Evolutionary conservation across 2,888 invertebrate genomes (phyloP).

Genomic region (Xestia c-nigrum): DNA sequence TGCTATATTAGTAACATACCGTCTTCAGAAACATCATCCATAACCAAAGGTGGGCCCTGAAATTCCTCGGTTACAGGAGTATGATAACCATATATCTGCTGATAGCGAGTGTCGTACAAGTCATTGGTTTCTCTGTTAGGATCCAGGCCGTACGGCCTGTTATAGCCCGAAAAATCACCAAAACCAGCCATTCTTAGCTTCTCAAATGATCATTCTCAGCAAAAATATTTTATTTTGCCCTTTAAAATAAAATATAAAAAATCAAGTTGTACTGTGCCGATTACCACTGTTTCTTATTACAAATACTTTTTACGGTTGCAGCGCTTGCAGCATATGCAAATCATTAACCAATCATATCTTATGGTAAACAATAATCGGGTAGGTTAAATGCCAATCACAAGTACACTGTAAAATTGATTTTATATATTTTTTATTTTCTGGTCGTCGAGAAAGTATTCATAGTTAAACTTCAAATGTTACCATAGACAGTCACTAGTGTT

Average conservation of each 20-base stretch:
- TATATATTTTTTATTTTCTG: rapidly evolving
- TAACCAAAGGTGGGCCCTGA: constrained; percentile 87
- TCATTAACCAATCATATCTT: not conserved
- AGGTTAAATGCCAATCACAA: not conserved
- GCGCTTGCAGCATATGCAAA: rapidly evolving
- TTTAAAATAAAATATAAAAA: constrained; percentile 60
- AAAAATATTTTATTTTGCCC: constrained; percentile 20
- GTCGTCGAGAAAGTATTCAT: constrained; percentile 22
- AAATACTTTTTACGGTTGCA: not conserved
- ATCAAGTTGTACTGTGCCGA: constrained; percentile 29
- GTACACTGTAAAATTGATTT: rapidly evolving
- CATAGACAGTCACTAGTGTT: constrained; percentile 26
- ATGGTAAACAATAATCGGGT: rapidly evolving
- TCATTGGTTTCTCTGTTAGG: constrained; percentile 86
- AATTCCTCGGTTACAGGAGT: constrained; percentile 88
- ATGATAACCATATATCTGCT: constrained; percentile 88
- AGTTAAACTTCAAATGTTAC: constrained; percentile 27
- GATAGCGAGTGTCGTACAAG: constrained; percentile 87
- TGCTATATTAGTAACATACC: constrained; percentile 72
- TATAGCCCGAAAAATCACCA: constrained; percentile 85
- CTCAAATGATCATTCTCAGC: constrained; percentile 52
- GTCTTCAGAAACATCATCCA: constrained; percentile 86
- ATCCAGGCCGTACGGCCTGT: constrained; percentile 86
- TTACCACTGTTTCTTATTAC: constrained; percentile 29
- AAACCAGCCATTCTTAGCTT: constrained; percentile 85